Percentiles rank a stretch among this genome's conserved stretches.
These are phyloP conservation scores for Carlito syrichta DNA, from an alignment of 2,113 vertebrate species.

Conservation along the genomic window DNA sequence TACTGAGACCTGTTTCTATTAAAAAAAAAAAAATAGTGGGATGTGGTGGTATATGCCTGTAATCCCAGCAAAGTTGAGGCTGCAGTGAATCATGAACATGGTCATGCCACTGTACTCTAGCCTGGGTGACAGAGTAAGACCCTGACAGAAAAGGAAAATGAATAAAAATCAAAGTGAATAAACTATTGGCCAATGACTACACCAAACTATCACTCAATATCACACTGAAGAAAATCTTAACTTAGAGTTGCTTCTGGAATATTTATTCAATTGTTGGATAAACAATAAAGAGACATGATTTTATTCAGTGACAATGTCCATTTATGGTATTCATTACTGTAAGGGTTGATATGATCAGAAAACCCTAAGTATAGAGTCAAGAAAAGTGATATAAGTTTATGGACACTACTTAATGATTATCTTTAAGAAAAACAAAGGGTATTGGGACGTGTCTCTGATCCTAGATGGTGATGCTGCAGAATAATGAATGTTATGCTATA, in stretches of 20 bases:
- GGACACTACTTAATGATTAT: background rate
- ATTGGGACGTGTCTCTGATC: background rate
- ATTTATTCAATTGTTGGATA: slow-evolving; percentile 6
- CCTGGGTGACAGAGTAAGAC: too few species aligned
- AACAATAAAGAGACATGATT: background rate
- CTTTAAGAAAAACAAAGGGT: background rate
- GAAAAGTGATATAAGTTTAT: background rate
- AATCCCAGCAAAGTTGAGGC: too few species aligned
- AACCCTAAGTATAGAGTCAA: background rate
- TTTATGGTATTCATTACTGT: background rate
- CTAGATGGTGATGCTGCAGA: background rate
- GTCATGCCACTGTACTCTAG: too few species aligned
- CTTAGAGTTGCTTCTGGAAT: background rate
- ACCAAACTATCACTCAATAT: background rate
- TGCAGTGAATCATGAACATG: too few species aligned
- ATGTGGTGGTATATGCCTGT: too few species aligned
- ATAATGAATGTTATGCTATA: background rate
- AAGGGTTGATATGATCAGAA: background rate
- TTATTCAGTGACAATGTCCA: background rate
- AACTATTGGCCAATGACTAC: background rate
- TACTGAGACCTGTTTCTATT: too few species aligned
- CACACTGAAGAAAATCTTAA: slow-evolving; percentile 6
- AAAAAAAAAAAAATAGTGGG: too few species aligned
- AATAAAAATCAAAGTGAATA: background rate
- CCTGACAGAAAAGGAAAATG: too few species aligned